Evolutionary conservation across 1,140 invertebrate species (phyloP).

Genomic region (Euschistus heros): DNA sequence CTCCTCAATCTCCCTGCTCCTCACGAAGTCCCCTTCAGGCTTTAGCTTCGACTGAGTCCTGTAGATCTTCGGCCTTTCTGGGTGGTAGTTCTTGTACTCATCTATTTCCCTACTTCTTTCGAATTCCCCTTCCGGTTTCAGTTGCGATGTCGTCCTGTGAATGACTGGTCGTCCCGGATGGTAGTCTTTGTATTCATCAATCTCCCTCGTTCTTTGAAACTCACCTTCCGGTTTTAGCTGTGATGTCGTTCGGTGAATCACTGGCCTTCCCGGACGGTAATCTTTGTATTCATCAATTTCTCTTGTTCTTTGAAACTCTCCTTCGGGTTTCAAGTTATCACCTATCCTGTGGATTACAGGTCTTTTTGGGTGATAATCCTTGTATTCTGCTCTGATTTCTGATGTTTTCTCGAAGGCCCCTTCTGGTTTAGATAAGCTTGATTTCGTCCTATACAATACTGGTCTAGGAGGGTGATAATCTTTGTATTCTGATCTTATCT

Average conservation of each 20-base stretch:
- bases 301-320: slow-evolving; percentile 22
- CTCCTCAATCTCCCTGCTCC: neutral
- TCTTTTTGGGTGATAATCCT: slow-evolving; percentile 21
- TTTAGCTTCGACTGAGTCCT: slow-evolving; percentile 19
- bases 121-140: slow-evolving; percentile 28
- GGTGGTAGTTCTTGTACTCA: slow-evolving; percentile 22
- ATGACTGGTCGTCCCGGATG: slow-evolving; percentile 24
- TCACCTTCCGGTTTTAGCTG: slow-evolving; percentile 28
- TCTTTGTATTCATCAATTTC: slow-evolving; percentile 26
- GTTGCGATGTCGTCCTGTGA: slow-evolving; percentile 17
- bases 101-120: slow-evolving; percentile 7
- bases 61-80: slow-evolving; percentile 11
- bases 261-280: slow-evolving; percentile 12
- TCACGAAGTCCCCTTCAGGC: slow-evolving; percentile 22
- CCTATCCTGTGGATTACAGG: slow-evolving; percentile 19
- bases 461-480: slow-evolving; percentile 27
- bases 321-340: slow-evolving; percentile 27
- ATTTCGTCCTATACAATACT: slow-evolving; percentile 19
- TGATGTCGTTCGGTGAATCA: slow-evolving; percentile 19
- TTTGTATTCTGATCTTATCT: slow-evolving; percentile 23
- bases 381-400: slow-evolving; percentile 21
- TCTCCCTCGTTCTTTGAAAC: slow-evolving; percentile 22
- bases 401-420: slow-evolving; percentile 25
- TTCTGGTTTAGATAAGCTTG: slow-evolving; percentile 23
- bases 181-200: slow-evolving; percentile 27